These are phyloP conservation scores for Drosophila barbarae DNA, from an alignment of 2,888 invertebrate genomes.

Conservation along the genomic window DNA sequence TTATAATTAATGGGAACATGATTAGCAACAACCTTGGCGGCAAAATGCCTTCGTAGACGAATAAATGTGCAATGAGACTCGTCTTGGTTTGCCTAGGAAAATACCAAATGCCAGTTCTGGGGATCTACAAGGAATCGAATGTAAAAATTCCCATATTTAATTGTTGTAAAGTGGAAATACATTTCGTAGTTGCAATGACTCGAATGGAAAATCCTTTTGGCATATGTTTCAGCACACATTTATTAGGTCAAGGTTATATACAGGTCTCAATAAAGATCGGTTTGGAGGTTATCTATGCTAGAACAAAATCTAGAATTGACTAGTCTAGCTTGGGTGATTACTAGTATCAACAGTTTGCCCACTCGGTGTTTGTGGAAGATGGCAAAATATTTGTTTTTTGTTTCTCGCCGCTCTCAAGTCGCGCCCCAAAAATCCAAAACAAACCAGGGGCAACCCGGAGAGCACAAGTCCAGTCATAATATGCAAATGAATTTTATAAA, in stretches of 20 bases:
- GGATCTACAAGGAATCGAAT: constrained; percentile 9
- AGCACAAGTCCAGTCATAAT: constrained; percentile 24
- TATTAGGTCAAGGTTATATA: constrained; percentile 9
- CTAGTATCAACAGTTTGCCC: background rate
- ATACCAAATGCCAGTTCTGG: background rate
- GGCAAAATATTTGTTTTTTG: background rate
- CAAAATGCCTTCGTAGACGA: constrained; percentile 37
- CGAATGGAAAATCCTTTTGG: constrained; percentile 7
- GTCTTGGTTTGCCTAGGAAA: background rate
- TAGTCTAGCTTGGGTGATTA: background rate
- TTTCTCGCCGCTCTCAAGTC: background rate
- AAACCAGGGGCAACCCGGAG: background rate
- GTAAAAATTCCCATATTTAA: constrained; percentile 14
- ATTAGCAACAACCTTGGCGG: constrained; percentile 65
- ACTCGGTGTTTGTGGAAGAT: constrained; percentile 2
- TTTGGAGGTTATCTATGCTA: constrained; percentile 5
- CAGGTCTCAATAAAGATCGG: constrained; percentile 1
- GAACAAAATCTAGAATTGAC: constrained; percentile 7
- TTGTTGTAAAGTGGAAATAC: background rate
- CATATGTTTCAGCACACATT: background rate
- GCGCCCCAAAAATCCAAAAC: constrained; percentile 7
- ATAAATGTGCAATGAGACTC: constrained; percentile 13
- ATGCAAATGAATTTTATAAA: constrained; percentile 55
- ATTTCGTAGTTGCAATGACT: background rate
- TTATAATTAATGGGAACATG: constrained; percentile 59